Conservation (phyloP, 2,888 invertebrate species). For the Smittia aterrima region DNA sequence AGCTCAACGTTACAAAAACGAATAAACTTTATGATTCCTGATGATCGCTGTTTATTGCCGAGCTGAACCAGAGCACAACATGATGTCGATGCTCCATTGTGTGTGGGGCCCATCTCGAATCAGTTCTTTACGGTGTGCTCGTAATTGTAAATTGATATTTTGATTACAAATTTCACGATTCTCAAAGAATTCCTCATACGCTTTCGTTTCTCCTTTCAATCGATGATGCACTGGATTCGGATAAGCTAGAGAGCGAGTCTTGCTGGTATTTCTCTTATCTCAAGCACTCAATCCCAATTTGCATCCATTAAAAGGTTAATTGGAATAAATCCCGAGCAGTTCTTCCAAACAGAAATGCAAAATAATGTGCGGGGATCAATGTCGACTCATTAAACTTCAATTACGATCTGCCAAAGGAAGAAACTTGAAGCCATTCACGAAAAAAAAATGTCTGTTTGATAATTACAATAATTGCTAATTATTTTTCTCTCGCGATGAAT, state of each 20-base stretch:
- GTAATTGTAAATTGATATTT: conserved; percentile 27
- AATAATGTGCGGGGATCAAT: not conserved
- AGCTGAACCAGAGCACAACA: not conserved
- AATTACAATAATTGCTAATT: conserved; percentile 33
- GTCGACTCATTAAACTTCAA: conserved; percentile 32
- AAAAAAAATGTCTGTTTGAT: conserved; percentile 13
- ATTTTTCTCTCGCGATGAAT: conserved; percentile 3
- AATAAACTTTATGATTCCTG: too few relatives aligned
- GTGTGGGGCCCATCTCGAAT: not conserved
- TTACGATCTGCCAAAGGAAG: not conserved
- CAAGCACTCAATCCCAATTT: not conserved
- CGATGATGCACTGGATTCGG: not conserved
- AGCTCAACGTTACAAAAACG: not conserved
- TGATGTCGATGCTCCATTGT: not conserved
- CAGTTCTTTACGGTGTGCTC: not conserved
- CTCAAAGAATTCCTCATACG: not conserved
- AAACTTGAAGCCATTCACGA: conserved; percentile 1
- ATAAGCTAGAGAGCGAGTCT: too few relatives aligned
- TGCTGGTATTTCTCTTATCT: not conserved
- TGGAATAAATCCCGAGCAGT: not conserved
- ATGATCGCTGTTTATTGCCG: too few relatives aligned
- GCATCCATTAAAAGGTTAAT: conserved; percentile 2
- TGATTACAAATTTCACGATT: conserved; percentile 20
- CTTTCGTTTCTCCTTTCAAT: not conserved
- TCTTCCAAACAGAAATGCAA: not conserved